phyloP scores from a whole-genome alignment of 2,888 invertebrate genomes.

The Chrysopilus asiliformis region DNA sequence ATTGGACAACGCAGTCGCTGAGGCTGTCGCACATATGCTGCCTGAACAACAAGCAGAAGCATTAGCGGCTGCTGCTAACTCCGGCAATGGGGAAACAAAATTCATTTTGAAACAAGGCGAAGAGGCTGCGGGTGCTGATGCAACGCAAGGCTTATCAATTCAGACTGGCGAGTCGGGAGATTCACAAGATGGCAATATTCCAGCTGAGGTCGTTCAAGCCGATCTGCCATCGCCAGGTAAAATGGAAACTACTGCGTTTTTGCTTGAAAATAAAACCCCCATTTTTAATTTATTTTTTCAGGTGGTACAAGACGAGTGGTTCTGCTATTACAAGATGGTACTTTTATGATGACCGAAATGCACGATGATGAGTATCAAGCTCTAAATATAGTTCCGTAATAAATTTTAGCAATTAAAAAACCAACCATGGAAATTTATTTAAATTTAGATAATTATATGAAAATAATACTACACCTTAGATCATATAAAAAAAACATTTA shows the following conservation, averaged over 20 bases:
- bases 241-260: slow-evolving; percentile 12
- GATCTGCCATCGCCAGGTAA: slow-evolving; percentile 72
- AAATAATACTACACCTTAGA: too few relatives aligned
- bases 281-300: slow-evolving; percentile 28
- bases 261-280: not conserved
- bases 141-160: slow-evolving; percentile 13
- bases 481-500: too few relatives aligned
- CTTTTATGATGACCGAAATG: slow-evolving; percentile 75
- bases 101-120: slow-evolving; percentile 29
- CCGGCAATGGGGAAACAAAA: slow-evolving; percentile 23
- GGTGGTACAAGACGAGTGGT: slow-evolving; percentile 75
- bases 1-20: slow-evolving; percentile 34
- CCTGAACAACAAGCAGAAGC: slow-evolving; percentile 26
- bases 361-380: slow-evolving; percentile 63
- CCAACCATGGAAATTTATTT: too few relatives aligned
- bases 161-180: slow-evolving; percentile 26
- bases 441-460: too few relatives aligned
- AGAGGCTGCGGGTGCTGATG: slow-evolving; percentile 17
- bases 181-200: slow-evolving; percentile 59
- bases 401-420: too few relatives aligned
- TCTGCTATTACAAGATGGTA: slow-evolving; percentile 70
- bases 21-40: slow-evolving; percentile 31
- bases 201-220: slow-evolving; percentile 74
- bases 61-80: slow-evolving; percentile 22
- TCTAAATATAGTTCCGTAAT: slow-evolving; percentile 31